A percentile compares a stretch with the other conserved stretches of the same genome.
Conservation (phyloP, 2,113 vertebrate species). For the Indri indri region DNA sequence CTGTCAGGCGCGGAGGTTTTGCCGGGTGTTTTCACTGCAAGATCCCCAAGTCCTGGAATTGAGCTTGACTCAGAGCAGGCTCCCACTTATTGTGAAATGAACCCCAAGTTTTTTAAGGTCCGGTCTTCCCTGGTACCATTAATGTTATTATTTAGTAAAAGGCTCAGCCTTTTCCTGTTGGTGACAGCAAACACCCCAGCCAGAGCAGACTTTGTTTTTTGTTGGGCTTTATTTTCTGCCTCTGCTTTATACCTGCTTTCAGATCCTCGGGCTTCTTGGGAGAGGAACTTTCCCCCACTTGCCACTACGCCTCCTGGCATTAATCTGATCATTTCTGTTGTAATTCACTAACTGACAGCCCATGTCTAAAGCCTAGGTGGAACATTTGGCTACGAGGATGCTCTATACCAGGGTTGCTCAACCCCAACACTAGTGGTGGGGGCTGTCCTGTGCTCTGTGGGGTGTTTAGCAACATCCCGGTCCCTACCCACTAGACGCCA, state of each 20-base stretch:
- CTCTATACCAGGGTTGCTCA: not conserved
- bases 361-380: conserved; percentile 71
- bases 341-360: conserved; percentile 81
- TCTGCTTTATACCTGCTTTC: conserved; percentile 71
- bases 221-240: conserved; percentile 69
- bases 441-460: not conserved
- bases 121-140: no score
- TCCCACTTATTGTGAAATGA: not conserved
- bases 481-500: not conserved
- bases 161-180: conserved; percentile 25
- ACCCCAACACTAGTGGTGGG: fast-evolving
- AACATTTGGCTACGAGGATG: conserved; percentile 74
- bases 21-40: not conserved
- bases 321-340: conserved; percentile 77
- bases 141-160: no score
- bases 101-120: not conserved
- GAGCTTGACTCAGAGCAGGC: not conserved
- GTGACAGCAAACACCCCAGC: conserved; percentile 57
- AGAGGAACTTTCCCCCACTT: conserved; percentile 57
- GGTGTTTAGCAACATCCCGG: not conserved
- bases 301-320: conserved; percentile 67
- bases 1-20: not conserved
- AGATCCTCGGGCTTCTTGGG: conserved; percentile 15
- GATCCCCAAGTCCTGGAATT: not conserved
- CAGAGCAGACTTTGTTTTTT: conserved; percentile 61